These are phyloP conservation scores for Oscheius sp. DNA, from an alignment of 2,888 invertebrate genomes.

Conservation along the genomic window DNA sequence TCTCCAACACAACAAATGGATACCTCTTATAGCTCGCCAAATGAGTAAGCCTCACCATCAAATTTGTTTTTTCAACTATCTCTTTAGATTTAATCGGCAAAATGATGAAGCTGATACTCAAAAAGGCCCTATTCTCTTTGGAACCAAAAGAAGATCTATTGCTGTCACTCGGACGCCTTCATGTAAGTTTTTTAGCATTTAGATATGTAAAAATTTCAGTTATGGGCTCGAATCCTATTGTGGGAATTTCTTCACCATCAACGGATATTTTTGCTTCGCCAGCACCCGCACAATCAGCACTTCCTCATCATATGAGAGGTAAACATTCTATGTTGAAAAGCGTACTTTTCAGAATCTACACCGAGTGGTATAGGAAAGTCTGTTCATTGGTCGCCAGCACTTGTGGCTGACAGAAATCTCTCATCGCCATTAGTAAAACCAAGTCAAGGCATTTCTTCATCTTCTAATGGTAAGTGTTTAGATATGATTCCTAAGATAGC, in stretches of 20 bases:
- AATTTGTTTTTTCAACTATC: not conserved
- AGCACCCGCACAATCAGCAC: slow-evolving; percentile 22
- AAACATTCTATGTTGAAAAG: not conserved
- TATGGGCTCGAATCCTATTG: slow-evolving; percentile 25
- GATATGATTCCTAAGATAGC: too few relatives aligned
- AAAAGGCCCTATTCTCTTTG: slow-evolving; percentile 6
- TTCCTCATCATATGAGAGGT: slow-evolving; percentile 51
- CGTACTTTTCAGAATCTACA: slow-evolving; percentile 5
- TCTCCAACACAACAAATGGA: slow-evolving; percentile 16
- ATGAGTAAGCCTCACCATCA: slow-evolving; percentile 13
- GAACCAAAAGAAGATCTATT: slow-evolving; percentile 24
- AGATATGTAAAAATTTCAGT: slow-evolving; percentile 30
- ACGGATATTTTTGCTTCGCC: slow-evolving; percentile 53
- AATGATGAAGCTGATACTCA: slow-evolving; percentile 6
- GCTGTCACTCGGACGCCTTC: slow-evolving; percentile 21
- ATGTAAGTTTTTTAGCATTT: slow-evolving; percentile 1
- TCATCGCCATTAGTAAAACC: slow-evolving; percentile 17
- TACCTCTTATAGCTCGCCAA: not conserved
- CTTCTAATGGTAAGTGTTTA: slow-evolving; percentile 5
- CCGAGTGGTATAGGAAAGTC: slow-evolving; percentile 27
- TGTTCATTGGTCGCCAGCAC: slow-evolving; percentile 51
- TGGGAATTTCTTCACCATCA: slow-evolving; percentile 41
- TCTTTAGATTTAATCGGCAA: not conserved
- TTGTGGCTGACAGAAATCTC: slow-evolving; percentile 35
- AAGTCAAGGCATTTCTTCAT: not conserved